Base-by-base conservation (phyloP, 2,113 vertebrate genomes). In the Marmota monax region DNA sequence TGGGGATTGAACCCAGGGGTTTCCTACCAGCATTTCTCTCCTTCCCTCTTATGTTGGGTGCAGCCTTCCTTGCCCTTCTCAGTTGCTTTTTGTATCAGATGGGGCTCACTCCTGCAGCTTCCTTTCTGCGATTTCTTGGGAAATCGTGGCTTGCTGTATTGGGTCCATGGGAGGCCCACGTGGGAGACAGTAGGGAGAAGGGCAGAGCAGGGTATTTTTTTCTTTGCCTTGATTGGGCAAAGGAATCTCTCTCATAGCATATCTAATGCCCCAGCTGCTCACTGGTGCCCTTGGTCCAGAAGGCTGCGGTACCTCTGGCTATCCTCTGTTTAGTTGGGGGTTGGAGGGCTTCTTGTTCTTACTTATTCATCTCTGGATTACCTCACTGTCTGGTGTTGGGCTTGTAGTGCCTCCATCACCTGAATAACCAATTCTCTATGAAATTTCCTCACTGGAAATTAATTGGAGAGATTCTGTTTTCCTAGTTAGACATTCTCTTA, bases 391-490 rank as follows among this genome's bases (percentile, higher is more conserved):
- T 23, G 37, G 56, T 32, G 4, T 39, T 70, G 77, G 69, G 7
- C 27, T 45, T 5, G 23, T 18, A 63, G 67, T 16, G 18, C 27
- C 37, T 69, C 16, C 23, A 7, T 72, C 77, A 74, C 56, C 51
- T 5, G 32, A 84, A 34, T 34, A 78, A 67, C 78, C 27, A 29
- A 17, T 56, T 94, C 42, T 91, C 14, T 65, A n/a, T 48, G 84
- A 84, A 53, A 69, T 94, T 84, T 80, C 77, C 56, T 88, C 67
- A 22, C 18, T 85, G 82, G 83, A 90, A 72, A 80, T 69, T n/a
- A 51, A 48, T 92, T 82, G n/a, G 39, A 51, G 37, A 77, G 67
- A 77, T 90, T 94, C 79, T 84, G 0, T 69, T 92, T 94, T 84
- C 39, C 37, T 88, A 84, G 13, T 83, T 80, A 72, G 63, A 77